Evolutionary conservation across 2,797 vertebrate genomes (phyloP).

Genomic region (Leucoraja ocellata): DNA sequence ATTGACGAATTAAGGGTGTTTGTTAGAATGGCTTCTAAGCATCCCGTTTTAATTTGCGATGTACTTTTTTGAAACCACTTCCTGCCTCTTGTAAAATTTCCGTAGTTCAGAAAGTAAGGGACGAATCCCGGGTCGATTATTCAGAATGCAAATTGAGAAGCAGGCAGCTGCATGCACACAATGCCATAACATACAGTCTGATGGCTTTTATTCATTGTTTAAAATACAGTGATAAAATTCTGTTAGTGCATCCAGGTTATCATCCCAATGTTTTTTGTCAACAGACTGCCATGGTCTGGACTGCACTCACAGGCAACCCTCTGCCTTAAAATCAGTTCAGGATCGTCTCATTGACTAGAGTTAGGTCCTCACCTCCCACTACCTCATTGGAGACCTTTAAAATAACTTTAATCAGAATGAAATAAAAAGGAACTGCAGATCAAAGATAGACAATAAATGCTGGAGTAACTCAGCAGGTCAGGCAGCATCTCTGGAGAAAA

Average conservation of each 20-base stretch:
- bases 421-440: too few relatives aligned
- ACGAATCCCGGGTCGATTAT: neutral
- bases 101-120: constrained; percentile 11
- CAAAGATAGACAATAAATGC: too few relatives aligned
- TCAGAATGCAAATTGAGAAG: neutral
- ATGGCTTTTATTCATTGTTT: neutral
- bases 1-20: constrained; percentile 10
- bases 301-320: neutral
- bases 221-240: neutral
- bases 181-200: neutral
- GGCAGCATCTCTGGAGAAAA: too few relatives aligned
- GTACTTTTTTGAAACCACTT: neutral
- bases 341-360: too few relatives aligned
- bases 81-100: constrained; percentile 32
- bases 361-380: too few relatives aligned
- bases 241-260: neutral
- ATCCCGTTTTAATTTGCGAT: constrained; percentile 6
- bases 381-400: too few relatives aligned
- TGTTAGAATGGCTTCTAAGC: neutral
- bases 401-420: too few relatives aligned
- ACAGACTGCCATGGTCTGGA: neutral
- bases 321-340: neutral
- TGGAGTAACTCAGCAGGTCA: too few relatives aligned
- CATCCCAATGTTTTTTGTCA: neutral
- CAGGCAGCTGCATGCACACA: neutral